Conservation (phyloP, 1,140 invertebrate genomes). For the Drosophila erecta region DNA sequence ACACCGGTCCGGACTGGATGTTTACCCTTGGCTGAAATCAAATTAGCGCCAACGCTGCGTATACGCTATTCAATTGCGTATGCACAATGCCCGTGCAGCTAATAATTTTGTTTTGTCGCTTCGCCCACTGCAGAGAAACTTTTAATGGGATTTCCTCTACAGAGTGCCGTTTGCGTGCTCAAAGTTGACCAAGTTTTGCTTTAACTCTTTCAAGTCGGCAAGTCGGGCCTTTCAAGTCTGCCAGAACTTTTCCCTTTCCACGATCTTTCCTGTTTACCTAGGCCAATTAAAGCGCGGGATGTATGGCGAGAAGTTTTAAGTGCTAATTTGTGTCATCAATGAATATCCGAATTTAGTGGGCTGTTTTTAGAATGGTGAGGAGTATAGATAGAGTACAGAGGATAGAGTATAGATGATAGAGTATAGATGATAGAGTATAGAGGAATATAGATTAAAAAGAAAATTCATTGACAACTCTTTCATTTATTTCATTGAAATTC, state of each 20-base stretch:
- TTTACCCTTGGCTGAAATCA: constrained; percentile 34
- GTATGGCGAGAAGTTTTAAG: constrained; percentile 20
- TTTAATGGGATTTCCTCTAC: constrained; percentile 32
- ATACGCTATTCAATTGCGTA: constrained; percentile 44
- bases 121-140: constrained; percentile 12
- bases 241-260: neutral
- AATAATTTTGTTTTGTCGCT: constrained; percentile 1
- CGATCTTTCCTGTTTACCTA: constrained; percentile 15
- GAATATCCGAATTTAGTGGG: neutral
- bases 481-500: no score
- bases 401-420: no score
- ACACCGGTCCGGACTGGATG: constrained; percentile 26
- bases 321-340: constrained; percentile 33
- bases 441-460: no score
- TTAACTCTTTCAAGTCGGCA: constrained; percentile 33
- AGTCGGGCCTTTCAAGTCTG: constrained; percentile 10
- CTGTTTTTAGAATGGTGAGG: neutral
- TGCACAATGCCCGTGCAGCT: constrained; percentile 22
- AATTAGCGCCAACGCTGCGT: constrained; percentile 41
- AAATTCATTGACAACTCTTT: no score
- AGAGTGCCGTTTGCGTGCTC: constrained; percentile 11
- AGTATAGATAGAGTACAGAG: no score
- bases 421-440: no score
- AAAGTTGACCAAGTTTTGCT: constrained; percentile 29
- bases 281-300: constrained; percentile 49